Conservation (phyloP, 2,888 invertebrate species). For the Helobdella robusta region DNA sequence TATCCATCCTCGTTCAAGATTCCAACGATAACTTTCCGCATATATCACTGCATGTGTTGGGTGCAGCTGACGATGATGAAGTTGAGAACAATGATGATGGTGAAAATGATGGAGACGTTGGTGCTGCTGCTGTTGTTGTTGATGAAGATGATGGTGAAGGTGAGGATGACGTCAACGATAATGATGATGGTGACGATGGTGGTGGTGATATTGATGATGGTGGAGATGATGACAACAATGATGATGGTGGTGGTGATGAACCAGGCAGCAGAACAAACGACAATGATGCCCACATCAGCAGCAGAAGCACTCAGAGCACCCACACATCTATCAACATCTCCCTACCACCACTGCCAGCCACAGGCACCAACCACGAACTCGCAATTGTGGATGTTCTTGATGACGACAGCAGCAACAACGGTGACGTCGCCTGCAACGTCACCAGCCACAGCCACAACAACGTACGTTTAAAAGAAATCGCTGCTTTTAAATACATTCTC, state of each 20-base stretch:
- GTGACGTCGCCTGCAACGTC: no score
- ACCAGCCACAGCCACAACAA: no score
- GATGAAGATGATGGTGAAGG: constrained; percentile 9
- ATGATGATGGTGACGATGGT: constrained; percentile 15
- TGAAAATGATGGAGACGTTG: neutral
- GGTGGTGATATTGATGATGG: neutral
- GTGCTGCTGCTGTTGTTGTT: neutral
- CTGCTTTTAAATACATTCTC: no score
- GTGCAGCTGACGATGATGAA: constrained; percentile 15
- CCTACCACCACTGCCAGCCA: no score
- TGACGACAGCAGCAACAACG: no score
- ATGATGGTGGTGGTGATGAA: constrained; percentile 1
- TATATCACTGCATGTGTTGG: neutral
- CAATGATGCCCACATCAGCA: neutral
- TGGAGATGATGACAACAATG: neutral
- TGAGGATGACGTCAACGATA: neutral
- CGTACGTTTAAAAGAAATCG: no score
- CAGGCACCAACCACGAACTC: no score
- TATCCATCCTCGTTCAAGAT: constrained; percentile 4
- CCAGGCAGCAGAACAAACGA: neutral
- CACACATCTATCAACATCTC: no score
- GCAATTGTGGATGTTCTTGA: no score
- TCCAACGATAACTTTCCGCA: constrained; percentile 8
- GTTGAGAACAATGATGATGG: neutral
- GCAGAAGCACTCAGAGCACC: neutral